Conservation (phyloP, 2,888 invertebrate species). For the Acanthosoma haemorrhoidale region DNA sequence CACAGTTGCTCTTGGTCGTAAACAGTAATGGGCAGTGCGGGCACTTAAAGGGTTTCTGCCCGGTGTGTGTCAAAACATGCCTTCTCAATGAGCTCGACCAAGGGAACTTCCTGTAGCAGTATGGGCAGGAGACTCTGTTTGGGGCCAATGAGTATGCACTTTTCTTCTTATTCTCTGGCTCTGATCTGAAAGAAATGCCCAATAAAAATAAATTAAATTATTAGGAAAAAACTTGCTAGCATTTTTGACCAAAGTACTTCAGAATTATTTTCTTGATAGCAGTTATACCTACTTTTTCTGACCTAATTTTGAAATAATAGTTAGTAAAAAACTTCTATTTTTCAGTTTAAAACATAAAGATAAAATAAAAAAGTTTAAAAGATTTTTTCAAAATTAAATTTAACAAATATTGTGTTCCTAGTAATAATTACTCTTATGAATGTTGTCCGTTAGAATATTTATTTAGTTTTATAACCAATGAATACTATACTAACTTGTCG, state of each 20-base stretch:
- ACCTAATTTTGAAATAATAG: background rate
- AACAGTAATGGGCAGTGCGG: slow-evolving; percentile 87
- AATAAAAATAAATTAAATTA: no score
- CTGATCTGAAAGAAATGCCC: slow-evolving; percentile 56
- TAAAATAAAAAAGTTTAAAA: no score
- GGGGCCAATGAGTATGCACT: slow-evolving; percentile 94
- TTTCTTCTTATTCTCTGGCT: slow-evolving; percentile 72
- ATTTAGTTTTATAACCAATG: no score
- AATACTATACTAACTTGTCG: slow-evolving; percentile 56
- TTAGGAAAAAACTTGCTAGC: no score
- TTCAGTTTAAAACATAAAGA: no score
- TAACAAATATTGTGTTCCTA: no score
- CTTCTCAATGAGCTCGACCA: slow-evolving; percentile 94
- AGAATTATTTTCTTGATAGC: no score
- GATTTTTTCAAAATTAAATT: no score
- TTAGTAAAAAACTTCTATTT: no score
- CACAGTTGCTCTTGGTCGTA: slow-evolving; percentile 96
- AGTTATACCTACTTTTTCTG: background rate
- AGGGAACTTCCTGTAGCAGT: slow-evolving; percentile 89
- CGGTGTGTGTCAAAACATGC: slow-evolving; percentile 91
- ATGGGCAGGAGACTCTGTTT: slow-evolving; percentile 87
- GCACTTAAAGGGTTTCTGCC: slow-evolving; percentile 94
- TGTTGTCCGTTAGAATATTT: no score
- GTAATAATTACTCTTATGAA: no score
- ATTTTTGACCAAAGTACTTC: no score